These are phyloP conservation scores for Anniella stebbinsi DNA, from an alignment of 2,797 vertebrate genomes.

Conservation along the genomic window DNA sequence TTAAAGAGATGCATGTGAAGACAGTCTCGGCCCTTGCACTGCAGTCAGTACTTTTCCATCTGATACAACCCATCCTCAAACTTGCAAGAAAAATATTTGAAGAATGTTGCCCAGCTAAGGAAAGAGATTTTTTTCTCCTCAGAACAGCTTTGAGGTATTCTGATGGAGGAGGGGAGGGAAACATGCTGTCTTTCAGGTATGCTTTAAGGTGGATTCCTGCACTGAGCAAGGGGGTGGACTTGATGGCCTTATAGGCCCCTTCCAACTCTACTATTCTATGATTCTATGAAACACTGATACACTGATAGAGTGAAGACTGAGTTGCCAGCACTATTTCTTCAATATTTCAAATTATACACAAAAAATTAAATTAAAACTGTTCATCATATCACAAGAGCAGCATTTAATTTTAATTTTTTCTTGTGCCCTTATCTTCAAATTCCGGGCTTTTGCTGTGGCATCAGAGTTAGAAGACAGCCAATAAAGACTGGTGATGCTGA, in stretches of 20 bases:
- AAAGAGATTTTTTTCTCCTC: conserved; percentile 29
- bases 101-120: conserved; percentile 44
- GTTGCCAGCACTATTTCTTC: fast-evolving
- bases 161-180: neutral
- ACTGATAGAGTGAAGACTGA: too few relatives aligned
- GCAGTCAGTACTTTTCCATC: neutral
- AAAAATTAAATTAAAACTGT: conserved; percentile 15
- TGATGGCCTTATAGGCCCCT: too few relatives aligned
- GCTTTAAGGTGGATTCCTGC: too few relatives aligned
- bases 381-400: conserved; percentile 6
- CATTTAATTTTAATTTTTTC: neutral
- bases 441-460: neutral
- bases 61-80: conserved; percentile 45
- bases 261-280: too few relatives aligned
- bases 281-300: too few relatives aligned
- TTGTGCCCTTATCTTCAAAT: conserved; percentile 38
- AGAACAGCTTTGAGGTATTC: conserved; percentile 16
- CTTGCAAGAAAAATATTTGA: conserved; percentile 50
- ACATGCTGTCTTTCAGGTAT: neutral
- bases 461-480: conserved; percentile 10
- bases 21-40: neutral
- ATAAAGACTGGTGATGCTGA: neutral
- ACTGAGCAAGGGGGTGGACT: too few relatives aligned
- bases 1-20: neutral
- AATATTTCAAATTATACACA: conserved; percentile 35